Evolutionary conservation across 2,888 invertebrate genomes (phyloP), one percentile per base, ranked within the genome.

Genomic region (Prosopocoilus inquinatus): DNA sequence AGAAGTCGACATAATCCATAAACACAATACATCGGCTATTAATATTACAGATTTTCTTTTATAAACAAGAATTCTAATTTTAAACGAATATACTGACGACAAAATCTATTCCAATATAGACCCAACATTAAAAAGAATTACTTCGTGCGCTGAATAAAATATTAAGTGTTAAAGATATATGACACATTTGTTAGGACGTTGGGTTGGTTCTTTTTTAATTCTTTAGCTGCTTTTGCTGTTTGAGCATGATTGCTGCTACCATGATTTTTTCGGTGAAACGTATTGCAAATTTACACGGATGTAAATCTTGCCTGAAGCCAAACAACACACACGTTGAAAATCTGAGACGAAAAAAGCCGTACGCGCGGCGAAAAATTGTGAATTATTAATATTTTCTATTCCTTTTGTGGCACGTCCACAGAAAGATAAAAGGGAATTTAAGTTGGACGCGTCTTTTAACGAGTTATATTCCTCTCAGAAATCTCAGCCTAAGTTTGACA

Each of bases 71-170:
- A 50, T 50, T 58, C 58, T 58, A 58, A 49, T 55, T 51, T 48
- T 58, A 58, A 55, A 51, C 43, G 49, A 28, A 28, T 28, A 28
- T 28, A 28, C 55, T 56, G 60, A 58, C 60, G 58, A 60, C 59
- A 62, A 60, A 58, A 58, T 60, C 45, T 56, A 57, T 51, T 60
- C 50, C 52, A 53, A 54, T 58, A 53, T 48, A 55, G 50, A 12
- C 36, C 55, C 16, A 46, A 56, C 51, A 53, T 58, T 61, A 54
- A 59, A 54, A 47, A 50, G 43, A 41, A 53, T 34, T 50, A 50
- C 45, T 48, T 41, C 58, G 49, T 13, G 54, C 52, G 62, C 58
- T 49, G 51, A 57, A 53, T 62, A 62, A 62, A 58, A 55, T 62
- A 58, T 44, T 56, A 45, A 41, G 50, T 58, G 56, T 44, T 60